These are phyloP conservation scores for Lathamus discolor DNA, from an alignment of 2,113 vertebrate species.

Conservation along the genomic window DNA sequence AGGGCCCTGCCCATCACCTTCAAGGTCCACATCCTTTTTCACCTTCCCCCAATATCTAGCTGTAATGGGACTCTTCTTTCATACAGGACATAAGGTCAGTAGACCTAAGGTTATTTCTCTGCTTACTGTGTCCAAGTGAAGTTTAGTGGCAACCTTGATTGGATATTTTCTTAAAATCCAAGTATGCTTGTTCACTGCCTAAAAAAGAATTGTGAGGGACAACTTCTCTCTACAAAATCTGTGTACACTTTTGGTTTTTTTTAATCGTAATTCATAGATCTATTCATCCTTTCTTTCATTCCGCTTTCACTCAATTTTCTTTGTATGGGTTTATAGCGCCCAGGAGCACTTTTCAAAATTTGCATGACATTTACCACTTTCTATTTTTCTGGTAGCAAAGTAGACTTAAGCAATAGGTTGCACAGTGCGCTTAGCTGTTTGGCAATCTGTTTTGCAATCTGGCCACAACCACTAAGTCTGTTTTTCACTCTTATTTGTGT, in stretches of 20 bases:
- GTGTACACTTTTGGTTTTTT: not conserved
- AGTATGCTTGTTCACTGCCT: not conserved
- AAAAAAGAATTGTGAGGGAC: not conserved
- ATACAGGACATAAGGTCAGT: not conserved
- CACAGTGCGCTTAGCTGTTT: not conserved
- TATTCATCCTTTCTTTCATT: not conserved
- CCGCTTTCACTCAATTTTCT: not conserved
- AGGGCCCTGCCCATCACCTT: not conserved
- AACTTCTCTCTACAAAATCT: not conserved
- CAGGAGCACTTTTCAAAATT: not conserved
- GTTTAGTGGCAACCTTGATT: not conserved
- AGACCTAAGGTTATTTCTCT: not conserved
- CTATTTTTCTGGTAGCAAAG: not conserved
- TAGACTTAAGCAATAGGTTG: not conserved
- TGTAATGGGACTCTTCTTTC: not conserved
- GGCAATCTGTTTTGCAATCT: slow-evolving; percentile 31
- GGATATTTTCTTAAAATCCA: not conserved
- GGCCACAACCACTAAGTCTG: not conserved
- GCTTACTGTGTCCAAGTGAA: not conserved
- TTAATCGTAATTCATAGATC: not conserved
- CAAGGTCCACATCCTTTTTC: not conserved
- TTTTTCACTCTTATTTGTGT: not conserved
- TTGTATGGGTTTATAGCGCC: not conserved
- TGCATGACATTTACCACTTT: not conserved
- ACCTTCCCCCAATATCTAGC: not conserved